Conservation (phyloP, 2,113 vertebrate genomes). For the Poeciliopsis retropinna region DNA sequence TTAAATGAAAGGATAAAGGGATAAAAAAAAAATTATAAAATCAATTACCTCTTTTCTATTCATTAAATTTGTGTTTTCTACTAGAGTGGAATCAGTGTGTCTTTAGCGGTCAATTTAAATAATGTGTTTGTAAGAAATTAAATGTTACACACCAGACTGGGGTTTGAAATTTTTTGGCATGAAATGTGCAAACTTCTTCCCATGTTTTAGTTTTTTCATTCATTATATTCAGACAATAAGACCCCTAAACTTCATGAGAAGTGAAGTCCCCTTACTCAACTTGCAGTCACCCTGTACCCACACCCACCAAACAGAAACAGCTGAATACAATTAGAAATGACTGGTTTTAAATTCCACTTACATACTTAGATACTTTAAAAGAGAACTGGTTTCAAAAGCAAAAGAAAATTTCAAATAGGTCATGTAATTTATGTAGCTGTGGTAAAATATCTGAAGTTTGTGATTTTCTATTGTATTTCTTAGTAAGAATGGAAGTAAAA, state of each 20-base stretch:
- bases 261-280: constrained; percentile 31
- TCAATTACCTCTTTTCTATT: constrained; percentile 6
- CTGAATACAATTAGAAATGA: constrained; percentile 75
- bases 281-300: constrained; percentile 37
- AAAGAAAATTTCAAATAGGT: constrained; percentile 6
- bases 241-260: constrained; percentile 56
- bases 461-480: background rate
- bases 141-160: constrained; percentile 5
- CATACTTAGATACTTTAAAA: constrained; percentile 47
- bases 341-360: constrained; percentile 61
- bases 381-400: background rate
- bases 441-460: background rate
- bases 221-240: constrained; percentile 3
- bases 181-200: constrained; percentile 11
- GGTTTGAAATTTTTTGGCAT: constrained; percentile 30
- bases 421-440: background rate
- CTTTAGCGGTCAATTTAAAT: background rate
- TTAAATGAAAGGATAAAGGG: constrained; percentile 27
- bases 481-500: background rate
- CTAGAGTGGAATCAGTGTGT: constrained; percentile 1
- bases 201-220: constrained; percentile 13
- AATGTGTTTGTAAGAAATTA: constrained; percentile 24
- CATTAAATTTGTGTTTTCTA: constrained; percentile 1
- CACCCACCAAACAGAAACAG: constrained; percentile 57
- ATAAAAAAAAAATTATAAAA: constrained; percentile 28